Base-by-base conservation (phyloP, 2,888 invertebrate species). In the Deladenus siricidicola region DNA sequence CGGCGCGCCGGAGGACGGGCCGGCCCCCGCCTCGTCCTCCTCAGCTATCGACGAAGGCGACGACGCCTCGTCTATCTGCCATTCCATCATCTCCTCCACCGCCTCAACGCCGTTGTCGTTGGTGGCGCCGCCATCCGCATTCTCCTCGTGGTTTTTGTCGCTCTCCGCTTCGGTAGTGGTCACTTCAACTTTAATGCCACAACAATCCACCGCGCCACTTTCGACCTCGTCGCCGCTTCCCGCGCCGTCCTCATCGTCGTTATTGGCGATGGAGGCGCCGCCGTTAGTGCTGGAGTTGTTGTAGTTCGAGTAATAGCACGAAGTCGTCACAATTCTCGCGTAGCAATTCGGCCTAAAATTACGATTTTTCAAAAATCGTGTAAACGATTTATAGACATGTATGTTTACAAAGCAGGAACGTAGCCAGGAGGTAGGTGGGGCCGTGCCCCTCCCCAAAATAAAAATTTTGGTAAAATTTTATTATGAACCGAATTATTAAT, bases 261-360 rank as follows among this genome's bases (percentile, higher is more conserved):
- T 34, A 6, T 14, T 34, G 14, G 8, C 39, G 14, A 10, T 34
- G 8, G 14, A 34, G 6, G 39, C 6, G 39, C 39, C 39, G 14
- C 14, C 6, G 14, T 83, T 68, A 48, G 8, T 58, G 60, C 19
- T 28, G 44, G 21, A 24, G 30, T 10, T 26, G 29, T 53, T 4
- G 23, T 3, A 29, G 42, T 42, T 19, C 21, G 17, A 17, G 17
- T 39, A 8, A 39, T 26, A 19, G 30, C 17, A n/a, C n/a, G n/a
- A 96, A 75, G 96, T 92, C 42, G 93, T 62, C 21, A 63, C 23
- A 14, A 72, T 70, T 60, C 68, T 66, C 0, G 74, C 75, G 56
- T 75, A 75, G 58, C 74, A 74, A 45, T 72, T 73, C 6, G 76
- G 76, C 57, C 65, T 65, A 47, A 34, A 34, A n/a, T n/a, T n/a